These are phyloP conservation scores for Drosophila melanica DNA, from an alignment of 1,140 invertebrate species.

Conservation along the genomic window DNA sequence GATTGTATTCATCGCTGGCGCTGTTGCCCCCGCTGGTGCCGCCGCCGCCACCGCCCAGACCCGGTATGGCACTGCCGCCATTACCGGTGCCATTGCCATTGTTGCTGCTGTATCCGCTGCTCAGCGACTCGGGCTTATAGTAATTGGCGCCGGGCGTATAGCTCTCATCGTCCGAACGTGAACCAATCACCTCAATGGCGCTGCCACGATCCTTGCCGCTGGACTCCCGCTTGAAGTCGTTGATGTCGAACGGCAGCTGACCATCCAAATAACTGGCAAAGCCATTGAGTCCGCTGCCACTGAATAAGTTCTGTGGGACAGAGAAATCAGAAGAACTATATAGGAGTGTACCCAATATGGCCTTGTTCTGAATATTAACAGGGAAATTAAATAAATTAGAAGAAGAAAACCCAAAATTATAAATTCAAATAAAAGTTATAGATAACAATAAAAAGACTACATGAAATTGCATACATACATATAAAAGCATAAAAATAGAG, in stretches of 20 bases:
- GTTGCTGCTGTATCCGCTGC: constrained; percentile 43
- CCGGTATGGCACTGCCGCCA: constrained; percentile 58
- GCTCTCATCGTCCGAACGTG: constrained; percentile 78
- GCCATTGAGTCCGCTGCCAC: constrained; percentile 69
- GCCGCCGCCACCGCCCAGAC: constrained; percentile 41
- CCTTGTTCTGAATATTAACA: constrained; percentile 6
- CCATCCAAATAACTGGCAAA: constrained; percentile 79
- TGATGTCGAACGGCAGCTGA: constrained; percentile 82
- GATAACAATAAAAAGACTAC: too few relatives aligned
- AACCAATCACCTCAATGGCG: constrained; percentile 85
- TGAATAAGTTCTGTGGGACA: constrained; percentile 66
- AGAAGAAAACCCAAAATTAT: background rate
- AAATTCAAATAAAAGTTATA: background rate
- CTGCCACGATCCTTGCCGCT: constrained; percentile 59
- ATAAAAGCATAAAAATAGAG: too few relatives aligned
- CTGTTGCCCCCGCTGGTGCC: constrained; percentile 16
- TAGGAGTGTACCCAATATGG: constrained; percentile 14
- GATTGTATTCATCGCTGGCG: constrained; percentile 56
- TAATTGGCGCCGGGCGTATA: constrained; percentile 66
- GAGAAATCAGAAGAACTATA: constrained; percentile 27
- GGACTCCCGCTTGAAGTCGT: constrained; percentile 80
- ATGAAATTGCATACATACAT: too few relatives aligned
- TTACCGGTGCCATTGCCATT: constrained; percentile 41
- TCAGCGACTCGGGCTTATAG: constrained; percentile 69
- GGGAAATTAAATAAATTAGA: background rate